Evolutionary conservation across 2,113 vertebrate genomes (phyloP), one percentile per base, ranked within the genome.

Genomic region (Spea multiplicata): DNA sequence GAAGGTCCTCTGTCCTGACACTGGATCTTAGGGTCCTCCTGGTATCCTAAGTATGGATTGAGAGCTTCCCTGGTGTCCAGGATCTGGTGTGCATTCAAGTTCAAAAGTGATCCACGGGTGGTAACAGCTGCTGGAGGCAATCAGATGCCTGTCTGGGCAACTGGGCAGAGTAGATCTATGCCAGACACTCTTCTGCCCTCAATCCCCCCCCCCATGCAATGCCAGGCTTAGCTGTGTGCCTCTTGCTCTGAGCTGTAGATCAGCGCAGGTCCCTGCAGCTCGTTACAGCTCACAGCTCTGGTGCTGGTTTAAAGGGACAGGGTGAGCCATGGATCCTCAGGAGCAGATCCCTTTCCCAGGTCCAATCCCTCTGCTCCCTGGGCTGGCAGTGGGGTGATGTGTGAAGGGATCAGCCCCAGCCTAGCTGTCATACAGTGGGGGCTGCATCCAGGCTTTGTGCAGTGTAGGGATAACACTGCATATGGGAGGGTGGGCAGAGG

Each of bases 301-400:
- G 76, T 62, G 69, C 6, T 0, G 17, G 9, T 70, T 79, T 79
- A 72, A 79, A 79, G 70, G 77, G 70, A 79, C 77, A 79, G 17
- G 14, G 13, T 13, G n/a, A 70, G 66, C 17, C 57, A 78, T 71
- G 71, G 57, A 76, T 69, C 16, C 44, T 59, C 13, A 13, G 66
- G 65, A 48, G 75, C 14, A 68, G 74, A 46, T 75, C 10, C 65
- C 62, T 64, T 44, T 50, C 47, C 47, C n/a, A 61, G 59, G n/a
- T 52, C 46, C 74, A 57, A 8, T 10, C 57, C 66, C 66, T 77
- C 66, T 71, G 10, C 44, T 68, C 66, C 16, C 6, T 53, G 74
- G 4, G 49, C 65, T 68, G 65, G 30, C 44, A 46, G 12, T 76
- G 74, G 48, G 17, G 47, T 47, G 13, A 44, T 72, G 70, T n/a